Evolutionary conservation across 2,113 vertebrate species (phyloP).

Genomic region (Phaethon lepturus): DNA sequence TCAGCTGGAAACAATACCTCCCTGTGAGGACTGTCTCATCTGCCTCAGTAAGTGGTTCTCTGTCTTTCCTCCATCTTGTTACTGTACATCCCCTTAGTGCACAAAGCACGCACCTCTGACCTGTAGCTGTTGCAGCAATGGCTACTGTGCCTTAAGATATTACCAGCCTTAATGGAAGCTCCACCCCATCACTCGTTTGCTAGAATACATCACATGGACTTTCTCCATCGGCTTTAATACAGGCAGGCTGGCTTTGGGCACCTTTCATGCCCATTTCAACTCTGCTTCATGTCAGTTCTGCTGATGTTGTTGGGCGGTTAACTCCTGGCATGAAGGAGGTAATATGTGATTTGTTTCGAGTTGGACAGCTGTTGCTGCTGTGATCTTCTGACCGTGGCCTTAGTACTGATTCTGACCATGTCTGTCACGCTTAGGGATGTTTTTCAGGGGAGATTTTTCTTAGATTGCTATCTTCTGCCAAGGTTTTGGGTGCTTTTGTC

Average conservation of each 20-base stretch:
- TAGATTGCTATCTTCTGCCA: background rate
- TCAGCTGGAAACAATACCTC: constrained; percentile 53
- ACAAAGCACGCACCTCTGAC: background rate
- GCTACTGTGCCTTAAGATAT: background rate
- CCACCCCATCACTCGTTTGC: fast-evolving
- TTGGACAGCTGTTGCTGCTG: background rate
- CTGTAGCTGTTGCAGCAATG: background rate
- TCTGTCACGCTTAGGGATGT: background rate
- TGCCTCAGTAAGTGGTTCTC: fast-evolving
- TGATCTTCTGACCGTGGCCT: background rate
- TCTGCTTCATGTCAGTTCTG: background rate
- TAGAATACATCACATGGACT: fast-evolving
- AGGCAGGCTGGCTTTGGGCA: background rate
- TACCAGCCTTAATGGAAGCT: background rate
- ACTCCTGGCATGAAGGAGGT: background rate
- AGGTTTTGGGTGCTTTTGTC: background rate
- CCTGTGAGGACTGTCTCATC: background rate
- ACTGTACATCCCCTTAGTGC: background rate
- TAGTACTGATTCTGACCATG: background rate
- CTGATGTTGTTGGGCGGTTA: fast-evolving
- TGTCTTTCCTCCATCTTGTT: background rate
- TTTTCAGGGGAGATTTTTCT: background rate
- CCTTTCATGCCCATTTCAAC: background rate
- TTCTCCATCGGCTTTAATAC: background rate
- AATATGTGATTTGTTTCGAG: background rate